Evolutionary conservation across 2,113 vertebrate genomes (phyloP).

Genomic region (Terrapene triunguis): DNA sequence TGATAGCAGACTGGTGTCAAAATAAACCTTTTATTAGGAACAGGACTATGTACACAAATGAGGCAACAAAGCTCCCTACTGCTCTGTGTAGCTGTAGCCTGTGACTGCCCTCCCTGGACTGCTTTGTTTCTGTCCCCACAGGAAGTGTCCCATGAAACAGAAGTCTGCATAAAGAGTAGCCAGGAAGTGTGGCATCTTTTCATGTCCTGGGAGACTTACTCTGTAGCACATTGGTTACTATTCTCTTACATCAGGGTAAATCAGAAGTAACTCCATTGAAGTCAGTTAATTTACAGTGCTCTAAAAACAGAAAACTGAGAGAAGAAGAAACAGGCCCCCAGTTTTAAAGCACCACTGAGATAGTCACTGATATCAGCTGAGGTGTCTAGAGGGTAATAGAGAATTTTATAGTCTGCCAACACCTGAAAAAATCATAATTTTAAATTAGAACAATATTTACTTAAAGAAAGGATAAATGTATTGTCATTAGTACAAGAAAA

Average conservation of each 20-base stretch:
- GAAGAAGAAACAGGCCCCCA: neutral
- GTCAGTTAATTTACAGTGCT: neutral
- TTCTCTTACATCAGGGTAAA: neutral
- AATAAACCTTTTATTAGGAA: too few species aligned
- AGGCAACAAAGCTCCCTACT: too few species aligned
- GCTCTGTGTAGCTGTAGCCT: too few species aligned
- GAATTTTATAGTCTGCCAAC: slow-evolving; percentile 29
- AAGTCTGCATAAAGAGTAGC: too few species aligned
- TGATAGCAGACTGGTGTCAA: too few species aligned
- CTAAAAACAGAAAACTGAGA: neutral
- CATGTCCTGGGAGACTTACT: too few species aligned
- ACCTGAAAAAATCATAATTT: neutral
- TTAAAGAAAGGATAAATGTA: slow-evolving; percentile 38
- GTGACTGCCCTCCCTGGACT: too few species aligned
- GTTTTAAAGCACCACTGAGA: neutral
- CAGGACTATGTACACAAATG: too few species aligned
- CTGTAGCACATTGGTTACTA: neutral
- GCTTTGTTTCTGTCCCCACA: too few species aligned
- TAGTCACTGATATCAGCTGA: neutral
- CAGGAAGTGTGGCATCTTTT: too few species aligned
- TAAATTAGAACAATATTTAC: slow-evolving; percentile 26
- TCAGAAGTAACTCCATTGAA: neutral
- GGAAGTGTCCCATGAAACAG: too few species aligned
- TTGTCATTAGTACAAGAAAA: slow-evolving; percentile 60
- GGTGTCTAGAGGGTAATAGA: neutral